phyloP scores from a whole-genome alignment of 2,888 invertebrate species.

The Tolmerus cingulatus region DNA sequence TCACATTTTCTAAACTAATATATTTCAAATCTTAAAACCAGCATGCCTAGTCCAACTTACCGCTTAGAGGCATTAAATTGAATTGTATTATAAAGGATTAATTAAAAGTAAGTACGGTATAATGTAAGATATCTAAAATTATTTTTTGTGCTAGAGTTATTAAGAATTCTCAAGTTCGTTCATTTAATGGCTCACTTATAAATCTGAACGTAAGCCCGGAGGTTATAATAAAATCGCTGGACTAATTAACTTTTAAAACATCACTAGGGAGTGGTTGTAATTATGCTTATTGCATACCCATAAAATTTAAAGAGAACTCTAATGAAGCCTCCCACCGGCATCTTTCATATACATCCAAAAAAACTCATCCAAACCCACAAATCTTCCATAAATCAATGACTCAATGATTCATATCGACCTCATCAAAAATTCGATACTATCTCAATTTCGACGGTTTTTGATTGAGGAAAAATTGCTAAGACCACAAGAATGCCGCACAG shows the following conservation, averaged over 20 bases:
- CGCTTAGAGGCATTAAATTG: no score
- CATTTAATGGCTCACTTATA: no score
- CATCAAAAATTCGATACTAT: neutral
- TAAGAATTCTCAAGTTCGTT: no score
- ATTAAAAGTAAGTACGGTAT: no score
- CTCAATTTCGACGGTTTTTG: neutral
- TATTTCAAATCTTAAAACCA: no score
- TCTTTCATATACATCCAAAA: neutral
- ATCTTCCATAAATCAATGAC: neutral
- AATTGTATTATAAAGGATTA: no score
- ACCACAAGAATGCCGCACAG: conserved; percentile 9
- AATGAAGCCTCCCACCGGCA: neutral
- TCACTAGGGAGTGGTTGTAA: neutral
- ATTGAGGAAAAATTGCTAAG: neutral
- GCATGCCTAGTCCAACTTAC: no score
- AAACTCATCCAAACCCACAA: neutral
- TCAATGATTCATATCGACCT: neutral
- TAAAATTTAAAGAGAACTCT: neutral
- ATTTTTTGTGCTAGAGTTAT: no score
- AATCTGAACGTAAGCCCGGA: neutral
- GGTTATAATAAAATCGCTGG: neutral
- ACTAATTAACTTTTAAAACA: neutral
- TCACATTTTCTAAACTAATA: no score
- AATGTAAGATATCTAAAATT: no score
- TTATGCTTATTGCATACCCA: neutral